Evolutionary conservation across 2,888 invertebrate genomes (phyloP).

Genomic region (Acanthosepion lycidas): DNA sequence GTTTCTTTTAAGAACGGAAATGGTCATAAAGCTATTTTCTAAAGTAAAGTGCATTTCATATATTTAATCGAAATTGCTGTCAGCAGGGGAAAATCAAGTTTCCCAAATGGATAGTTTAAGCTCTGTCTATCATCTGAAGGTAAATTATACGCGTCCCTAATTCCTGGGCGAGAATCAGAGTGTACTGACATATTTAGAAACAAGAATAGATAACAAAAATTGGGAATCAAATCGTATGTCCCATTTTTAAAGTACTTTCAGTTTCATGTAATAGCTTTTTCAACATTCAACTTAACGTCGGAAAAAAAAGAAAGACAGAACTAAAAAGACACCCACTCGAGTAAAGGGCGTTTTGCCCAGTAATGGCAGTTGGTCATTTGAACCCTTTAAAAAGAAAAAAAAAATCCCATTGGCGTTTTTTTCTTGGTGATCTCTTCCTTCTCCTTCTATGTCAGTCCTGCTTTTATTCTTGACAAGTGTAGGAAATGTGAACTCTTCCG

Average conservation of each 20-base stretch:
- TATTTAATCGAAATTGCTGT: not conserved
- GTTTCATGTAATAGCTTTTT: not conserved
- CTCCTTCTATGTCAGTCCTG: not conserved
- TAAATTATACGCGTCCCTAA: not conserved
- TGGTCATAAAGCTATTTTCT: not conserved
- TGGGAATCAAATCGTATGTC: not conserved
- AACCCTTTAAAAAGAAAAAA: not conserved
- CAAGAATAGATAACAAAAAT: not conserved
- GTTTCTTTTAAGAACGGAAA: too few relatives aligned
- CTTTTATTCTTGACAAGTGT: not conserved
- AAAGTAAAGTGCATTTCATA: not conserved
- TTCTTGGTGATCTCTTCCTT: not conserved
- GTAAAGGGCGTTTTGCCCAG: not conserved
- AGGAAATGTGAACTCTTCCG: conserved; percentile 10
- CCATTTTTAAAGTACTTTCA: too few relatives aligned
- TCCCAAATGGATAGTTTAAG: not conserved
- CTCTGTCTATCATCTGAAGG: not conserved
- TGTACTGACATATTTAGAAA: not conserved
- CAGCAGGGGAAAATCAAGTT: not conserved
- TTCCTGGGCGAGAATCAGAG: not conserved
- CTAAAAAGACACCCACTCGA: not conserved
- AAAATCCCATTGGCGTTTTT: not conserved
- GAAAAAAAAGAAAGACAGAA: too few relatives aligned
- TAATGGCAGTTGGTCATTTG: conserved; percentile 13
- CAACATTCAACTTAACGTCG: not conserved